Percentiles rank a stretch among this genome's conserved stretches.
Evolutionary conservation across 1,140 invertebrate species (phyloP).

Genomic region (Pseudomyrmex pallidus): DNA sequence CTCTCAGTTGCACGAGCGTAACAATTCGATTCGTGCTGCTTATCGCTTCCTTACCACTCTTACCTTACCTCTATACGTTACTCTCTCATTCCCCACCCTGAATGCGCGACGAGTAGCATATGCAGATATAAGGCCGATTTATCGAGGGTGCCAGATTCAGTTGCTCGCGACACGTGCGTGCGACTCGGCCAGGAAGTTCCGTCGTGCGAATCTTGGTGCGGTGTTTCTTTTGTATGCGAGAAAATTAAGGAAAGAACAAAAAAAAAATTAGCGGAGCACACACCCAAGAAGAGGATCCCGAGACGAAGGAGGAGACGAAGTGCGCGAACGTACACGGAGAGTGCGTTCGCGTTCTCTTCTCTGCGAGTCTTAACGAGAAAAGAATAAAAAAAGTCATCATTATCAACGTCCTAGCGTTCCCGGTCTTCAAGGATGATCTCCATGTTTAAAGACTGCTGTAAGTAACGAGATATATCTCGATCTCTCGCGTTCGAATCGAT

Average conservation of each 20-base stretch:
- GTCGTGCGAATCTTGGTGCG: neutral
- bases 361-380: neutral
- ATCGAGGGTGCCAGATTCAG: slow-evolving; percentile 69
- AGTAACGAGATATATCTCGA: slow-evolving; percentile 64
- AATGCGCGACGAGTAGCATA: slow-evolving; percentile 20
- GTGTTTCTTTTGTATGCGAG: neutral
- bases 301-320: neutral
- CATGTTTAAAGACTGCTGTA: slow-evolving; percentile 75
- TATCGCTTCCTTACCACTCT: slow-evolving; percentile 40
- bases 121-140: slow-evolving; percentile 75
- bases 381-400: neutral
- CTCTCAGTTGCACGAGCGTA: too few relatives aligned
- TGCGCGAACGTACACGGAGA: neutral
- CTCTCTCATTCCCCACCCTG: slow-evolving; percentile 48
- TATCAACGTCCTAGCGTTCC: neutral
- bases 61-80: neutral
- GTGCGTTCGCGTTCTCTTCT: too few relatives aligned
- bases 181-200: neutral
- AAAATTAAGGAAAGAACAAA: too few relatives aligned
- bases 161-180: slow-evolving; percentile 52
- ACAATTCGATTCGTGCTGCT: neutral
- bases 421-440: slow-evolving; percentile 66
- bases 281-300: neutral
- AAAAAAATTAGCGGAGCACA: neutral
- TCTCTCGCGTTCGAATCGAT: neutral